Conservation (phyloP, 1,140 invertebrate genomes). For the Amphibalanus amphitrite region DNA sequence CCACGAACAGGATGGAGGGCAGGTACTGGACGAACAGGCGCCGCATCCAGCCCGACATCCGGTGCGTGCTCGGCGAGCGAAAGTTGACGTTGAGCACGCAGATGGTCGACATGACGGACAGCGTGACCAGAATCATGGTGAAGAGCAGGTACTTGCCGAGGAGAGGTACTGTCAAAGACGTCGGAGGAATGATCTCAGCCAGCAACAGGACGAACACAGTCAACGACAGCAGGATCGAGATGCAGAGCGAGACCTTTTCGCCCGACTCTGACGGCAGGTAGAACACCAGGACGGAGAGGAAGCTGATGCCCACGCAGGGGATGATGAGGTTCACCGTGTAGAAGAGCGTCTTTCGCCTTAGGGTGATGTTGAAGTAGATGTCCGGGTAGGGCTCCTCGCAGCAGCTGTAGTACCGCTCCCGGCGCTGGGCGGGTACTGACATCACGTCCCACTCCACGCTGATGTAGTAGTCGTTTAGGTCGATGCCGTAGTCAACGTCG, state of each 20-base stretch:
- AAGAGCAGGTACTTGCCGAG: constrained; percentile 97
- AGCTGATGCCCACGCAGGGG: no score
- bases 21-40: constrained; percentile 48
- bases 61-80: constrained; percentile 85
- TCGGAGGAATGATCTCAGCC: no score
- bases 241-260: constrained; percentile 72
- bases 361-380: constrained; percentile 94
- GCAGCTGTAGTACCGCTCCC: constrained; percentile 77
- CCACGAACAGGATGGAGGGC: constrained; percentile 43
- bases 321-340: no score
- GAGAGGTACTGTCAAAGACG: constrained; percentile 88
- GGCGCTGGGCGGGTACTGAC: constrained; percentile 57
- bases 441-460: constrained; percentile 77
- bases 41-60: constrained; percentile 80
- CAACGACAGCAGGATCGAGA: no score
- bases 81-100: constrained; percentile 97
- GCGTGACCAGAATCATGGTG: constrained; percentile 90
- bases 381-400: constrained; percentile 49
- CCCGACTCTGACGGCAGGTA: constrained; percentile 96
- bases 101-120: constrained; percentile 95
- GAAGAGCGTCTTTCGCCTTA: constrained; percentile 89
- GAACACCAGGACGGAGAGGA: constrained; percentile 94
- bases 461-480: constrained; percentile 85
- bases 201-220: no score
- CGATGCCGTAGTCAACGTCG: constrained; percentile 70